Base-by-base conservation (phyloP, 2,888 invertebrate species). In the Nomada flava region DNA sequence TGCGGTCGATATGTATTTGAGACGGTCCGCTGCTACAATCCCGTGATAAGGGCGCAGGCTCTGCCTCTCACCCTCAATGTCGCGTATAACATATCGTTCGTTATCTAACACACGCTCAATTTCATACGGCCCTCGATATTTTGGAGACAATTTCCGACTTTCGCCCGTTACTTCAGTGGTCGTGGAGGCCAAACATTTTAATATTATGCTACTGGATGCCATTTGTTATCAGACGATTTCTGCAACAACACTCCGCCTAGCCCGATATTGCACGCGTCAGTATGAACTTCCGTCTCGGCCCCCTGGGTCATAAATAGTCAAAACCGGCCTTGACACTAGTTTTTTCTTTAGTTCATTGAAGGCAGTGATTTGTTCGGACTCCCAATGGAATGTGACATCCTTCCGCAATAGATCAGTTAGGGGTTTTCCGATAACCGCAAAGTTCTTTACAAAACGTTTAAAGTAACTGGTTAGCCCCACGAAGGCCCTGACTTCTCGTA, bases 171-270 rank as follows among this genome's bases (percentile, higher is more conserved):
- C 57, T n/a, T 73, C 62, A 13, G 76, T 52, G 0, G 85, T 82
- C 1, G 79, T 77, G 2, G 88, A 86, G 42, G 88, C 65, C 36
- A 91, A 53, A 73, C 74, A 88, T 1, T 76, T 75, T 13, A 90
- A 47, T 9, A 91, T 86, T 0, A 62, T 69, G 18, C 73, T 70
- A 65, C 29, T 7, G 68, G 69, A 13, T 62, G 69, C 9, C 60
- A 76, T 5, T 53, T 18, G 0, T 62, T 52, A 18, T 55, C 26
- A 5, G 23, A 13, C 4, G 7, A 2, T n/a, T 44, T 53, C 44
- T 75, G 62, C 10, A 76, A 13, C 3, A 69, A 11, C 2, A 63
- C 52, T 0, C 52, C 63, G 1, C 75, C 68, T 18, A 62, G 1
- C 68, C 75, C n/a, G 52, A 62, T 0, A n/a, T 23, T 20, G 2